These are phyloP conservation scores for Bungarus multicinctus DNA, from an alignment of 2,113 vertebrate genomes.

Conservation along the genomic window DNA sequence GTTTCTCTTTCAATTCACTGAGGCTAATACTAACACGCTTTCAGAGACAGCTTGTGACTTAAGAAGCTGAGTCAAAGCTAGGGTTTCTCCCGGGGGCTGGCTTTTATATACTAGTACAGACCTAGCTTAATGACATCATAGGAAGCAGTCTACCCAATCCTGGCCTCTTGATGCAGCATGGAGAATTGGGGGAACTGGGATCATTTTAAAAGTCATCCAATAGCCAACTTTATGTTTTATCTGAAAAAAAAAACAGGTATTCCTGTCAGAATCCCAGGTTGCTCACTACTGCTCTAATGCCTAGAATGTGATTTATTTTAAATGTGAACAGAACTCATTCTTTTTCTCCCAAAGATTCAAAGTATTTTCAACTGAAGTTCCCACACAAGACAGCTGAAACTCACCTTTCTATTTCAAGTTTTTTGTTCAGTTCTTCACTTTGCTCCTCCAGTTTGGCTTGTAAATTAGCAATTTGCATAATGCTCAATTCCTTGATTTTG, in stretches of 20 bases:
- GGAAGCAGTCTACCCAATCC: no score
- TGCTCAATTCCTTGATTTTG: constrained; percentile 56
- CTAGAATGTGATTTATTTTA: not conserved
- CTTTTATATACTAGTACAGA: no score
- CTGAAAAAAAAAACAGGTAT: not conserved
- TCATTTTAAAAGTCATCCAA: not conserved
- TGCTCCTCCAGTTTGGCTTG: constrained; percentile 73
- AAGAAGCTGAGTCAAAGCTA: no score
- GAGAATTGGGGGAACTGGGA: not conserved
- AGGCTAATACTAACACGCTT: no score
- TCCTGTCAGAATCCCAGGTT: not conserved
- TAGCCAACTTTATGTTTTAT: not conserved
- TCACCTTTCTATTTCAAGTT: constrained; percentile 63
- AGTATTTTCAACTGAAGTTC: not conserved
- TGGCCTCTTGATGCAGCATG: no score
- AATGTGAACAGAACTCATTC: not conserved
- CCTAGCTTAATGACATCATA: no score
- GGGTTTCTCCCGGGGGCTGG: no score
- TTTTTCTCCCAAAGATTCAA: not conserved
- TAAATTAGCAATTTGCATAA: constrained; percentile 61
- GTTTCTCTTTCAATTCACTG: no score
- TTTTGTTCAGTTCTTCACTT: constrained; percentile 64
- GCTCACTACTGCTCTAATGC: not conserved
- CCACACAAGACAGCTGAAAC: constrained; percentile 53
- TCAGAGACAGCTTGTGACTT: no score